Percentiles rank a stretch among this genome's conserved stretches.
phyloP scores from a whole-genome alignment of 1,140 invertebrate species.

The Drosophila pallidifrons region DNA sequence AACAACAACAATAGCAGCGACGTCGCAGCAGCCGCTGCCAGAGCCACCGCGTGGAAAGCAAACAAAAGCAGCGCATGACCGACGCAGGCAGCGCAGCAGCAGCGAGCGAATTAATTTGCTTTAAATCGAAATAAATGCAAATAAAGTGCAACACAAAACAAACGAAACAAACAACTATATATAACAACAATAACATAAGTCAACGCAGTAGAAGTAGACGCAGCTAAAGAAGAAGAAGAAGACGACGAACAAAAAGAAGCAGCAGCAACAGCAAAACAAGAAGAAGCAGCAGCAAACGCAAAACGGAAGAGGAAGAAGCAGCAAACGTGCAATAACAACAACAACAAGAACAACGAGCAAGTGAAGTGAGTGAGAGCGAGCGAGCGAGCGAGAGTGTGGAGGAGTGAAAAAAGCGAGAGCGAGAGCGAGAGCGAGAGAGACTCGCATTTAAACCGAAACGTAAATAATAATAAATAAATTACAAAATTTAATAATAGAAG shows the following conservation, averaged over 20 bases:
- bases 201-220: slow-evolving; percentile 15
- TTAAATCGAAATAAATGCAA: background rate
- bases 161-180: background rate
- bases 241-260: slow-evolving; percentile 4
- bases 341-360: slow-evolving; percentile 23
- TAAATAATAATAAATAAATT: background rate
- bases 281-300: slow-evolving; percentile 5
- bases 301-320: slow-evolving; percentile 5
- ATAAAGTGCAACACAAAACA: slow-evolving; percentile 31
- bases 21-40: slow-evolving; percentile 30
- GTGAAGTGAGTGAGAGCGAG: slow-evolving; percentile 2
- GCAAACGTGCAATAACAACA: slow-evolving; percentile 26
- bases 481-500: background rate
- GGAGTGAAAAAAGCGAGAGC: background rate
- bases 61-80: slow-evolving; percentile 50
- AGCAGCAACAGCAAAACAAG: slow-evolving; percentile 9
- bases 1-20: slow-evolving; percentile 5
- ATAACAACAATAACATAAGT: slow-evolving; percentile 31
- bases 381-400: background rate
- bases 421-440: slow-evolving; percentile 3
- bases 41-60: slow-evolving; percentile 32
- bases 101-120: slow-evolving; percentile 38
- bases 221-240: background rate
- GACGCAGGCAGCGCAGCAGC: slow-evolving; percentile 9
- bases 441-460: background rate